phyloP scores from a whole-genome alignment of 2,888 invertebrate species.

The Nephrotoma guestfalica region DNA sequence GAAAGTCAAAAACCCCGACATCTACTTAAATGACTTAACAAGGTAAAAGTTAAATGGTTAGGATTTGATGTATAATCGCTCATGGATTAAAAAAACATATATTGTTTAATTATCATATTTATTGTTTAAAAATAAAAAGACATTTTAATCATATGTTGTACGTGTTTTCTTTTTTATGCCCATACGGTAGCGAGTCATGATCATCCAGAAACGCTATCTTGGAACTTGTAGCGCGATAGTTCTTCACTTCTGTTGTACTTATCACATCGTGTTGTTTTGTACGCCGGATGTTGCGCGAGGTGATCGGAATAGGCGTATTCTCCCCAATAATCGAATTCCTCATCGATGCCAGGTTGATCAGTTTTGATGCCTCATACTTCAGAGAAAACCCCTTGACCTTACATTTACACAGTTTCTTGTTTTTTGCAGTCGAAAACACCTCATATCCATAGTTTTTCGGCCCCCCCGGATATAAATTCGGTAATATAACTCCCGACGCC shows the following conservation, averaged over 20 bases:
- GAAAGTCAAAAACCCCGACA: slow-evolving; percentile 16
- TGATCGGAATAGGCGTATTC: not conserved
- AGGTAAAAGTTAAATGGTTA: slow-evolving; percentile 14
- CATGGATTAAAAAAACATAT: not conserved
- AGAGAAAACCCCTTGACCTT: not conserved
- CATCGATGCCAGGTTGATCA: not conserved
- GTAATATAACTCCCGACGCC: too few relatives aligned
- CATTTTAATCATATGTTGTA: too few relatives aligned
- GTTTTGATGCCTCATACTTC: not conserved
- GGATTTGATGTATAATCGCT: not conserved
- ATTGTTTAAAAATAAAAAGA: too few relatives aligned
- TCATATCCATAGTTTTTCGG: too few relatives aligned
- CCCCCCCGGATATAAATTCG: too few relatives aligned
- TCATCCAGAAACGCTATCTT: too few relatives aligned
- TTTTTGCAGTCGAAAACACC: too few relatives aligned
- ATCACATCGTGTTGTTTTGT: not conserved
- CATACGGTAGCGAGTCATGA: too few relatives aligned
- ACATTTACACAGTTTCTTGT: too few relatives aligned
- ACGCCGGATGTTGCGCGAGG: not conserved
- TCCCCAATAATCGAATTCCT: not conserved
- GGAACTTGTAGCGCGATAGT: too few relatives aligned
- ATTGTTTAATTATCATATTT: not conserved
- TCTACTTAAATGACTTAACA: slow-evolving; percentile 12
- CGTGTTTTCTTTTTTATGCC: too few relatives aligned
- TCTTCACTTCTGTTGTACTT: too few relatives aligned